These are phyloP conservation scores for Nebria salina DNA, from an alignment of 2,888 invertebrate species.

Conservation along the genomic window DNA sequence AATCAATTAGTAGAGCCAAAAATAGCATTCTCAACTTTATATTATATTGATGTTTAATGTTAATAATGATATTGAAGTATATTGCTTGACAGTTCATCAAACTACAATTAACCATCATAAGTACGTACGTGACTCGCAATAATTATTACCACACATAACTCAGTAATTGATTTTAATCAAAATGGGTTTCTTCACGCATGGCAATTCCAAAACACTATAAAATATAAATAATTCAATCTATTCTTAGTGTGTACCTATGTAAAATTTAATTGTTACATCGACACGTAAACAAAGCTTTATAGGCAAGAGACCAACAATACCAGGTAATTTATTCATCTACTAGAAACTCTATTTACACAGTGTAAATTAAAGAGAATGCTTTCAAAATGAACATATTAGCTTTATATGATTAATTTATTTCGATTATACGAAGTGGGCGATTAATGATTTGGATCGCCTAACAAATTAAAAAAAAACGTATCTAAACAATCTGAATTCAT, in stretches of 20 bases:
- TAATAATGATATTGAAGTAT: neutral
- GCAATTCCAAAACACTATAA: neutral
- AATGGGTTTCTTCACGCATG: neutral
- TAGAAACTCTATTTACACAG: neutral
- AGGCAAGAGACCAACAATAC: neutral
- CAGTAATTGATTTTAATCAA: neutral
- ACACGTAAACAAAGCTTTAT: neutral
- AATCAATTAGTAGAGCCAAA: too few species aligned
- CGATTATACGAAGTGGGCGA: neutral
- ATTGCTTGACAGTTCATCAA: neutral
- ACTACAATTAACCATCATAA: slow-evolving; percentile 1
- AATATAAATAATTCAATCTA: too few species aligned
- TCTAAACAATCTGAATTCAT: neutral
- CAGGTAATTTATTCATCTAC: neutral
- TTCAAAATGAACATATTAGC: neutral
- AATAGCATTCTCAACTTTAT: too few species aligned
- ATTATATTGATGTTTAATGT: neutral
- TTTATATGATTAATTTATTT: neutral
- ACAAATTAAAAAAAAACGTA: neutral
- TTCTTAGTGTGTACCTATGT: too few species aligned
- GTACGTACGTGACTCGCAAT: slow-evolving; percentile 11
- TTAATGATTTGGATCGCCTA: neutral
- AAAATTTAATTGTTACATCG: neutral
- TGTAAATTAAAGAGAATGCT: neutral
- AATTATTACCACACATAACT: neutral